phyloP scores from a whole-genome alignment of 2,888 invertebrate species.

The Chymomyza amoena region DNA sequence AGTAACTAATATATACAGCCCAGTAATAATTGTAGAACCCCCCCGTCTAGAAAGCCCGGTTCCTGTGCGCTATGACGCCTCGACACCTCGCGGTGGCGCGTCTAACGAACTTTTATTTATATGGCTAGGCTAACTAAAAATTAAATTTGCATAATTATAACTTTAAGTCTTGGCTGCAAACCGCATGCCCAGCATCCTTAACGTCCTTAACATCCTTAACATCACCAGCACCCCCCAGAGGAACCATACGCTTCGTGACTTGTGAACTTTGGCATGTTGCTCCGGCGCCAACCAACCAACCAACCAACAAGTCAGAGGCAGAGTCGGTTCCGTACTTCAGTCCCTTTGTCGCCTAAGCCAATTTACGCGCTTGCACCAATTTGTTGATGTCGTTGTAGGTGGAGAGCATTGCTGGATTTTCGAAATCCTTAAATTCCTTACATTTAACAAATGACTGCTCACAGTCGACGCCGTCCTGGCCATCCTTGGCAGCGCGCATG shows the following conservation, averaged over 20 bases:
- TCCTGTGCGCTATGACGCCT: background rate
- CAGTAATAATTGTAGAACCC: slow-evolving; percentile 42
- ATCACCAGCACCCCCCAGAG: background rate
- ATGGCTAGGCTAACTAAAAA: slow-evolving; percentile 58
- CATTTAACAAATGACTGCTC: slow-evolving; percentile 84
- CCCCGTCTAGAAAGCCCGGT: slow-evolving; percentile 21
- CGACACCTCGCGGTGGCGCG: slow-evolving; percentile 11
- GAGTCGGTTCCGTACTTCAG: background rate
- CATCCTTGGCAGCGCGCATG: slow-evolving; percentile 93
- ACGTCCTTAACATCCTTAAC: background rate
- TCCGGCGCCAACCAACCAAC: background rate
- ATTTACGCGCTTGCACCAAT: slow-evolving; percentile 88
- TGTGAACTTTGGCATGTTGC: slow-evolving; percentile 26
- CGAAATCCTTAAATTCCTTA: slow-evolving; percentile 82
- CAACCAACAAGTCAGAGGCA: background rate
- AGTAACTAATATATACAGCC: slow-evolving; percentile 53
- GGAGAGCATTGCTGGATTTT: slow-evolving; percentile 90
- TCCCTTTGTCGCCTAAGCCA: slow-evolving; percentile 46
- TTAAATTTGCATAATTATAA: slow-evolving; percentile 68
- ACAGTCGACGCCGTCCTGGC: slow-evolving; percentile 89
- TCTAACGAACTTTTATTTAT: slow-evolving; percentile 31
- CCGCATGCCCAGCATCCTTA: background rate
- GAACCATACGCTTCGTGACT: slow-evolving; percentile 42
- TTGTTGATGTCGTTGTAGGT: slow-evolving; percentile 93
- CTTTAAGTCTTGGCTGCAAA: slow-evolving; percentile 21